Base-by-base conservation (phyloP, 2,797 vertebrate genomes). In the Rhinophrynus dorsalis region DNA sequence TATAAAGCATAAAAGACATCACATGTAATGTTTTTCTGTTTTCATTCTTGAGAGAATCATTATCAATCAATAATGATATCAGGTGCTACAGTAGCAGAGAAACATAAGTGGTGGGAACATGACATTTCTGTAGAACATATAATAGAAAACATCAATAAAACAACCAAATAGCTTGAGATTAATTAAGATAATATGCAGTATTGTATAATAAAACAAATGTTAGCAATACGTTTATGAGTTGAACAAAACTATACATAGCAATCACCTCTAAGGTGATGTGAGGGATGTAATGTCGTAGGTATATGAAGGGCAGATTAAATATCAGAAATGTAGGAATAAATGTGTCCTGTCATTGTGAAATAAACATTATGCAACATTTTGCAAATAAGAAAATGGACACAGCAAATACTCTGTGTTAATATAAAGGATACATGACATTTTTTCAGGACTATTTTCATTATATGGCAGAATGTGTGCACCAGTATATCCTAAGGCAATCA, bases 1-100 rank as follows among this genome's bases (percentile, higher is more conserved):
- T n/a, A n/a, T n/a, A n/a, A n/a, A n/a, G n/a, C n/a, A n/a, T n/a
- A n/a, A n/a, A n/a, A n/a, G n/a, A n/a, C n/a, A n/a, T n/a, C n/a
- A n/a, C n/a, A n/a, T n/a, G n/a, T n/a, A n/a, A n/a, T n/a, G n/a
- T n/a, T n/a, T 47, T 48, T 72, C 45, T 12, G 8, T 38, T 63
- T 48, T 56, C 45, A 47, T 15, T 15, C 60, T 32, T 71, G 5
- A 38, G 60, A 63, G 26, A 17, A 40, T 64, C 56, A 48, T 32
- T 64, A 64, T 50, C 42, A 50, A 64, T 64, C 60, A 64, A 64
- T 71, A 63, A 58, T 40, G 17, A 72, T 64, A 57, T 48, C 18
- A 37, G 33, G 60, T 42, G 17, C 18, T 47, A 45, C 23, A 40
- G 13, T 38, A 13, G 12, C 13, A 50, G 3, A 50, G 51, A 50